Percentiles rank a stretch among this genome's conserved stretches.
Conservation (phyloP, 2,888 invertebrate species). For the Amblyteles armatorius region DNA sequence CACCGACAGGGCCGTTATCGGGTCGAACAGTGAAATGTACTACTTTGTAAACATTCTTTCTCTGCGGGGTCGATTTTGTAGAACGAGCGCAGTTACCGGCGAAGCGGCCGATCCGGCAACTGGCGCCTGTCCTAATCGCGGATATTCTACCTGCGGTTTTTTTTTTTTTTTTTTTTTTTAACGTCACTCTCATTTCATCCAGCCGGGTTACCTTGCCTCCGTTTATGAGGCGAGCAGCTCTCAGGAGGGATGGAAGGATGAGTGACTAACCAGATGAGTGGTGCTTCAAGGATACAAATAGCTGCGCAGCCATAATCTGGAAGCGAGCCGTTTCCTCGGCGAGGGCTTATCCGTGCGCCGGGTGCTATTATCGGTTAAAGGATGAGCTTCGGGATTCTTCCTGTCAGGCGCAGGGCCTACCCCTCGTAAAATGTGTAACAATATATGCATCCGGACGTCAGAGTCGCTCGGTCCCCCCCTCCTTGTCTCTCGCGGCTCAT, state of each 20-base stretch:
- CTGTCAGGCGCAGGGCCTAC: constrained; percentile 36
- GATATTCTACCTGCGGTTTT: constrained; percentile 64
- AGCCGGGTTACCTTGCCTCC: constrained; percentile 61
- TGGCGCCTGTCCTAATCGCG: constrained; percentile 69
- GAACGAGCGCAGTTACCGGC: not conserved
- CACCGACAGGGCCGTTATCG: constrained; percentile 46
- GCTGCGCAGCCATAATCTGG: constrained; percentile 44
- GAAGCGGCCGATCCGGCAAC: constrained; percentile 10
- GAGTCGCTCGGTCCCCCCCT: too few species aligned
- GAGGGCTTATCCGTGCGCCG: constrained; percentile 60
- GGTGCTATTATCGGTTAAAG: constrained; percentile 63
- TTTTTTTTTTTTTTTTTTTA: constrained; percentile 31
- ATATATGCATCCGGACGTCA: not conserved
- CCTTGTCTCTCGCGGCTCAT: too few species aligned
- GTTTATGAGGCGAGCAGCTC: constrained; percentile 61
- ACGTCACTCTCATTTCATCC: constrained; percentile 59
- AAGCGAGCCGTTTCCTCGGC: constrained; percentile 54
- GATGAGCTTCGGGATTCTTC: constrained; percentile 56
- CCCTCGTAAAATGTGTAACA: constrained; percentile 60
- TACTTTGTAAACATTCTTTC: constrained; percentile 34
- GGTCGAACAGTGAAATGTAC: constrained; percentile 53
- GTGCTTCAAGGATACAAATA: constrained; percentile 19
- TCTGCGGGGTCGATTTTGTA: not conserved
- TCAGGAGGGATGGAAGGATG: constrained; percentile 61
- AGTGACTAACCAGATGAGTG: constrained; percentile 68